These are phyloP conservation scores for Fragum sueziense DNA, from an alignment of 2,888 invertebrate species.

Conservation along the genomic window DNA sequence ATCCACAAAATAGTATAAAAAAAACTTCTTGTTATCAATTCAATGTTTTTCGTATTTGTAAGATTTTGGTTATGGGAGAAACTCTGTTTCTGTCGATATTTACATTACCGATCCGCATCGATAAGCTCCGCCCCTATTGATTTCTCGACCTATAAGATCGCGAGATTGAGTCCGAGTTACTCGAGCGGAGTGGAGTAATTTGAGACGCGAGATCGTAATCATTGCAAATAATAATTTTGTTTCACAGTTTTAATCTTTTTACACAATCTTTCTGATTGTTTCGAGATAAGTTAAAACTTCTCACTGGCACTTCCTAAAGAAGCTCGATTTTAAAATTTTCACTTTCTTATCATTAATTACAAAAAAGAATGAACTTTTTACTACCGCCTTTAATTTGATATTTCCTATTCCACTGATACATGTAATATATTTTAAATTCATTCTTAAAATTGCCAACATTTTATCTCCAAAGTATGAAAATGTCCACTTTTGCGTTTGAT, in stretches of 20 bases:
- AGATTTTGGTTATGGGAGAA: slow-evolving; percentile 37
- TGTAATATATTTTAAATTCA: too few relatives aligned
- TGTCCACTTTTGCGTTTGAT: too few relatives aligned
- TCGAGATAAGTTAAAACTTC: slow-evolving; percentile 22
- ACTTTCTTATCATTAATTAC: slow-evolving; percentile 2
- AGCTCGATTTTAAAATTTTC: slow-evolving; percentile 17
- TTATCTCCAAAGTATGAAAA: too few relatives aligned
- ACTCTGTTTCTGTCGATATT: slow-evolving; percentile 48
- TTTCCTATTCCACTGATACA: too few relatives aligned
- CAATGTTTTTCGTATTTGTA: slow-evolving; percentile 7
- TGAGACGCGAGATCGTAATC: slow-evolving; percentile 17
- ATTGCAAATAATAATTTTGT: slow-evolving; percentile 21
- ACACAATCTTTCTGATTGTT: slow-evolving; percentile 21
- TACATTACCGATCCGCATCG: slow-evolving; percentile 53
- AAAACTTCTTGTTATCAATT: neutral
- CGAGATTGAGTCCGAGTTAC: slow-evolving; percentile 22
- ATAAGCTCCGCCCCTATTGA: slow-evolving; percentile 31
- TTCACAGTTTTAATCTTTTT: slow-evolving; percentile 20
- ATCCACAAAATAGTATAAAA: slow-evolving; percentile 5
- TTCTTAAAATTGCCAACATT: too few relatives aligned
- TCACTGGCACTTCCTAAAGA: slow-evolving; percentile 22
- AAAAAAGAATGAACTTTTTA: neutral
- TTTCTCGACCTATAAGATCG: slow-evolving; percentile 43
- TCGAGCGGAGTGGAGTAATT: slow-evolving; percentile 20
- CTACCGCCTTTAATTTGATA: neutral